phyloP scores from a whole-genome alignment of 2,797 vertebrate genomes.

The Hemibagrus guttatus region DNA sequence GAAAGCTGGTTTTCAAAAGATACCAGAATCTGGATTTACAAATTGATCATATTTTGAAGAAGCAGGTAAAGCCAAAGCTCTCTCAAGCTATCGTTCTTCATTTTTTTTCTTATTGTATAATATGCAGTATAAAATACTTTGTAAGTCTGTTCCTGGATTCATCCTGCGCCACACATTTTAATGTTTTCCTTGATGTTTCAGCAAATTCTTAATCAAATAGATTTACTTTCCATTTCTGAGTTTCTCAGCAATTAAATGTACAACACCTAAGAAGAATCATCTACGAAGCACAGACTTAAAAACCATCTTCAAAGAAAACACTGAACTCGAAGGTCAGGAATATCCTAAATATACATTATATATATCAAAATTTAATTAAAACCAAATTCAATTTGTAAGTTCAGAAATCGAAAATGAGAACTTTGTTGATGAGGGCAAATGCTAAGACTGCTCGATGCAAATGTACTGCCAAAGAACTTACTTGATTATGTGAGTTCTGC shows the following conservation, averaged over 20 bases:
- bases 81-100: not conserved
- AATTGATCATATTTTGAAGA: not conserved
- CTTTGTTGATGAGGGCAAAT: not conserved
- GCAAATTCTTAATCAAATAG: not conserved
- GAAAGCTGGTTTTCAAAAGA: not conserved
- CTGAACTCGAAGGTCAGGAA: not conserved
- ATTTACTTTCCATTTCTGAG: not conserved
- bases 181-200: not conserved
- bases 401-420: not conserved
- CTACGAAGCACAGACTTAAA: not conserved
- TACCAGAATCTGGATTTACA: not conserved
- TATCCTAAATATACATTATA: not conserved
- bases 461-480: slow-evolving; percentile 3
- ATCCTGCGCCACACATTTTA: not conserved
- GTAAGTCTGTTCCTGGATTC: not conserved
- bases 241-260: not conserved
- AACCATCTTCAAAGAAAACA: not conserved
- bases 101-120: not conserved
- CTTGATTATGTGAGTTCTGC: not conserved
- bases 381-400: not conserved
- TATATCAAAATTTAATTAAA: not conserved
- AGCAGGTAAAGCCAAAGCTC: not conserved
- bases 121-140: not conserved
- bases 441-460: not conserved
- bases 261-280: not conserved